Base-by-base conservation (phyloP, 1,140 invertebrate genomes). In the Antheraea pernyi region DNA sequence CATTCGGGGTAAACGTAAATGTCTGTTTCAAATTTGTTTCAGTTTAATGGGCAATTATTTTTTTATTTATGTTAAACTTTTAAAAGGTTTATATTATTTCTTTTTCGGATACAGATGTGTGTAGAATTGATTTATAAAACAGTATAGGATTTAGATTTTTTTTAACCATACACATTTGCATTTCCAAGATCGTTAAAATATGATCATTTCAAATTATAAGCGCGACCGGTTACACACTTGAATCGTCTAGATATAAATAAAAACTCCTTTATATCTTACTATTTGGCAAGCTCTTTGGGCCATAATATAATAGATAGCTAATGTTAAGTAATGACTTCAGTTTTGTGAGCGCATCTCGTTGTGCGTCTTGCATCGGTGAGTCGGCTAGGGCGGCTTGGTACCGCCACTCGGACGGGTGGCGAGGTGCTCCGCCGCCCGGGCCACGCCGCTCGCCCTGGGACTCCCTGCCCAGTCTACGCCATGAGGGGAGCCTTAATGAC, bases 301-400 rank as follows among this genome's bases (percentile, higher is more conserved):
- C 11, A 42, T 42, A 42, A 42, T 8, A 10, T 42, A 42, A 42
- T 42, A 8, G 19, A 19, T 62, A 22, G 22, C 19, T 39, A 60
- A 60, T 60, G n/a, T 60, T 19, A 19, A 19, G 8, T 19, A 60
- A 60, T 19, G 3, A 69, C 37, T 71, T 18, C 76, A 94, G 94
- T 82, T 94, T 94, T 78, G 88, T 91, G 76, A 93, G 92, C 75
- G 93, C 93, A 74, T 93, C 93, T 30, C 95, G 96, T 79, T 97
- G 97, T 85, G 95, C 96, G 42, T 96, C 96, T 19, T 97, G 97
- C 88, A 96, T 97, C 85, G 96, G 96, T 7, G 96, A 97, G 90
- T 97, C 96, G 18, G 96, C 96, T 59, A 94, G 96, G 19, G 96
- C 96, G 68, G 96, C 97, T 78, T 97, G 97, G 97, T 97, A 97